A percentile compares a stretch with the other conserved stretches of the same genome.
phyloP scores from a whole-genome alignment of 1,140 invertebrate species.

The Zophobas atratus region DNA sequence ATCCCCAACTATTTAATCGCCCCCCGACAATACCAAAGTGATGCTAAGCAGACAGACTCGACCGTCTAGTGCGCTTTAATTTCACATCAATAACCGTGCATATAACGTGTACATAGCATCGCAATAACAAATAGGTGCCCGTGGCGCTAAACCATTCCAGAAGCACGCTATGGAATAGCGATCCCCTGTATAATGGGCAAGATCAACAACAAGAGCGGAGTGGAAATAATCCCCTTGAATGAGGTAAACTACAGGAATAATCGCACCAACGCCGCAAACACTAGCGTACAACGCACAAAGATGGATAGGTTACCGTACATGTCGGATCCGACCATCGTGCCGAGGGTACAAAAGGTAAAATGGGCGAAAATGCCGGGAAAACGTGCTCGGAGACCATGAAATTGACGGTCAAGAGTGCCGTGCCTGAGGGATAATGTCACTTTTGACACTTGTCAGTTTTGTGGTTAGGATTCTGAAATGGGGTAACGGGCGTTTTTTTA shows the following conservation, averaged over 20 bases:
- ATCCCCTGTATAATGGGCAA: constrained; percentile 47
- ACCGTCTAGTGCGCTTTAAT: not conserved
- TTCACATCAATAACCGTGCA: not conserved
- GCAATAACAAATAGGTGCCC: not conserved
- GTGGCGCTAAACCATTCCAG: constrained; percentile 21
- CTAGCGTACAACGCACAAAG: constrained; percentile 28
- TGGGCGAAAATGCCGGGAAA: not conserved
- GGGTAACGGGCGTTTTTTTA: constrained; percentile 56
- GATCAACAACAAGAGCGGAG: constrained; percentile 35
- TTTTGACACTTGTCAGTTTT: not conserved
- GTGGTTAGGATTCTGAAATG: too few species aligned
- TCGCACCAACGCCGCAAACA: constrained; percentile 6
- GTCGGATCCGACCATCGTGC: constrained; percentile 62
- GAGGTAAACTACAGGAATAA: constrained; percentile 30
- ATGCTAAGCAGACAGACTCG: not conserved
- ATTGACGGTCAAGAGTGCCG: not conserved
- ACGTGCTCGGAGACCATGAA: too few species aligned
- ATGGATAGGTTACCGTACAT: constrained; percentile 59
- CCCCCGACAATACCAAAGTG: constrained; percentile 1
- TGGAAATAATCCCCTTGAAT: constrained; percentile 50
- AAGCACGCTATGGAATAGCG: constrained; percentile 5
- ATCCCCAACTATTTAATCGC: not conserved
- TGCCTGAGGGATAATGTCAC: constrained; percentile 7
- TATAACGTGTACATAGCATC: not conserved
- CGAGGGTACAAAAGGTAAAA: constrained; percentile 64